A percentile compares a stretch with the other conserved stretches of the same genome.
phyloP scores from a whole-genome alignment of 2,113 vertebrate species.

The Castor canadensis region DNA sequence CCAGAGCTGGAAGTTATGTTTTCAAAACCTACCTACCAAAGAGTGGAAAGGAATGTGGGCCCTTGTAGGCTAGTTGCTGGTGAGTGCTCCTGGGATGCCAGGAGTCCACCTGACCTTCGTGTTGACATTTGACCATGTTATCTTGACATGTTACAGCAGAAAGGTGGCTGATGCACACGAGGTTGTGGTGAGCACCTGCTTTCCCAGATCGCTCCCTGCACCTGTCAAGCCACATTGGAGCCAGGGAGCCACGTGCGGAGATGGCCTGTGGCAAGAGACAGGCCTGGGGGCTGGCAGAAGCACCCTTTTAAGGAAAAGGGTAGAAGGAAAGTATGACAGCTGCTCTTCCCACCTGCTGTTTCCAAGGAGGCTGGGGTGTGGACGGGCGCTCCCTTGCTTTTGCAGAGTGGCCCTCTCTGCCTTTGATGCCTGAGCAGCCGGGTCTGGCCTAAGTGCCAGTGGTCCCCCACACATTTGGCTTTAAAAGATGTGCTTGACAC shows the following conservation, averaged over 20 bases:
- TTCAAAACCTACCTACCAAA: slow-evolving; percentile 74
- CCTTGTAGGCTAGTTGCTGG: neutral
- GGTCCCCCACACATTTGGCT: neutral
- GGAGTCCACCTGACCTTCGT: neutral
- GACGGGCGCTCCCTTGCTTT: neutral
- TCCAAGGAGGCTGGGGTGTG: accelerated
- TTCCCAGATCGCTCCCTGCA: no score
- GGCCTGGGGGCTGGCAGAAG: accelerated
- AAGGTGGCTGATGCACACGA: neutral
- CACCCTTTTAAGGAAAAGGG: no score
- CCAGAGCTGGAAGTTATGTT: neutral
- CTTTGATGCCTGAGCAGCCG: neutral
- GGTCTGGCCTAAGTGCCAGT: slow-evolving; percentile 59
- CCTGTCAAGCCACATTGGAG: neutral
- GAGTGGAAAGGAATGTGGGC: neutral
- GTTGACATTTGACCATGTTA: neutral
- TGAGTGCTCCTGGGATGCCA: neutral
- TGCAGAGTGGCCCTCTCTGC: neutral
- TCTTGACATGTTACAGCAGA: neutral
- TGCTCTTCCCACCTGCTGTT: accelerated
- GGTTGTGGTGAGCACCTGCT: neutral
- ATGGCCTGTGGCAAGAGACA: neutral
- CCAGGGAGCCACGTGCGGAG: neutral
- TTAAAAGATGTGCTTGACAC: neutral
- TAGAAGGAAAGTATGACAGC: no score